Evolutionary conservation across 92 coral and sea anemone species (phyloP), one percentile per base, ranked within the genome.

Genomic region (Zoanthus solanderi): DNA sequence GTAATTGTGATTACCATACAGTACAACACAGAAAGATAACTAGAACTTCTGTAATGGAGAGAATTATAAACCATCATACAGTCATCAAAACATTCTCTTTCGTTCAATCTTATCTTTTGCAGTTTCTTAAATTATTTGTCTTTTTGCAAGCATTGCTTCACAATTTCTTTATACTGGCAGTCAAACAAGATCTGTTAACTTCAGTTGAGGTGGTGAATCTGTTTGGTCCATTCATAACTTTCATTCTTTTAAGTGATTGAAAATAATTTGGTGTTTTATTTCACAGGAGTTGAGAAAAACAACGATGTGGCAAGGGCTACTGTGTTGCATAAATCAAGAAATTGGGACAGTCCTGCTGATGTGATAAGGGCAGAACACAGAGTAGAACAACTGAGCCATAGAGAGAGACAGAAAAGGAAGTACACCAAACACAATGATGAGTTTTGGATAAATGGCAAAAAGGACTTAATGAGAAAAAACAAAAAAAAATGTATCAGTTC

Each of bases 271-370:
- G 34, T 5, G 15, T 47, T 29, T 78, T 37, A 48, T 78, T 52
- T 73, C 54, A 17, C 74, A 91, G 94, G 94, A 30, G 94, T 88
- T 9, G 94, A 91, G 75, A 91, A 91, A 14, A 91, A 91, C 28
- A 91, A 88, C 32, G 94, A 91, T 84, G 92, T 91, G 16, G 94
- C 90, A 53, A 77, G 94, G 13, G 63, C 46, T n/a, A 84, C 90
- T 61, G 94, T 91, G 13, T 71, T 91, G 0, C 87, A 78, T 10
- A 91, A 91, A 42, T 91, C 91, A 23, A 91, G 84, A 34, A 87
- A 91, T 77, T 91, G 93, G 92, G 94, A 91, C 63, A 91, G 87
- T 13, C 94, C 94, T 9, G 94, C 90, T 11, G 94, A 91, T 76
- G 92, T 88, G 0, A 52, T 91, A 1, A 8, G 92, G 42, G 52